These are phyloP conservation scores for Hiodon alosoides DNA, from an alignment of 2,113 vertebrate genomes.

Conservation along the genomic window DNA sequence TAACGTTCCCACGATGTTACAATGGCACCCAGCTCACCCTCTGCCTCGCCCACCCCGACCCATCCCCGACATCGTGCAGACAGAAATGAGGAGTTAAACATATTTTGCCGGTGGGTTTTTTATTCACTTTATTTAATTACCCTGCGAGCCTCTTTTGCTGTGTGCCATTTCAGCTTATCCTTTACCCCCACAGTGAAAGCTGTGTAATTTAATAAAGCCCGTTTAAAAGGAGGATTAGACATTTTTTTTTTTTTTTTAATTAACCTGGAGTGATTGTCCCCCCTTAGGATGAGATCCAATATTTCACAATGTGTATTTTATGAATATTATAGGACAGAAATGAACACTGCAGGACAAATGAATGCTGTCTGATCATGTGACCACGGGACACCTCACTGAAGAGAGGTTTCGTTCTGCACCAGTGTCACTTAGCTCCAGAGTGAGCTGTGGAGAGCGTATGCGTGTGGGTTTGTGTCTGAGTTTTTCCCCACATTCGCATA, in stretches of 20 bases:
- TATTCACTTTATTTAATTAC: slow-evolving; percentile 77
- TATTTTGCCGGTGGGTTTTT: slow-evolving; percentile 53
- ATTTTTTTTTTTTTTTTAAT: no score
- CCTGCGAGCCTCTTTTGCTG: slow-evolving; percentile 53
- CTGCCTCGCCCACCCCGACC: slow-evolving; percentile 37
- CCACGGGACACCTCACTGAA: slow-evolving; percentile 36
- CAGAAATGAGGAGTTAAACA: slow-evolving; percentile 52
- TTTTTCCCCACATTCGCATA: no score
- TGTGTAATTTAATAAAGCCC: slow-evolving; percentile 77
- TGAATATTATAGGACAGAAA: slow-evolving; percentile 54
- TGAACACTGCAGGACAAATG: slow-evolving; percentile 70
- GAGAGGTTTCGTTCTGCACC: slow-evolving; percentile 27
- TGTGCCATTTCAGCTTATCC: slow-evolving; percentile 42
- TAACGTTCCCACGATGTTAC: no score
- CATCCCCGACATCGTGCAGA: slow-evolving; percentile 41
- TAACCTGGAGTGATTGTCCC: slow-evolving; percentile 65
- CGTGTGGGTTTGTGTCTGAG: no score
- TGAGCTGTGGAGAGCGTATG: no score
- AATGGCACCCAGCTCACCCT: no score
- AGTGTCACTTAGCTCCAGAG: slow-evolving; percentile 28
- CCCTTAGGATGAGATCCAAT: slow-evolving; percentile 60
- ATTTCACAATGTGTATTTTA: slow-evolving; percentile 65
- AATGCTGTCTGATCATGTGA: slow-evolving; percentile 52
- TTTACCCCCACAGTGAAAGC: slow-evolving; percentile 62
- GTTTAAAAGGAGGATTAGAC: slow-evolving; percentile 68